Evolutionary conservation across 2,888 invertebrate species (phyloP), one percentile per base, ranked within the genome.

Genomic region (Agonopterix subpropinquella): DNA sequence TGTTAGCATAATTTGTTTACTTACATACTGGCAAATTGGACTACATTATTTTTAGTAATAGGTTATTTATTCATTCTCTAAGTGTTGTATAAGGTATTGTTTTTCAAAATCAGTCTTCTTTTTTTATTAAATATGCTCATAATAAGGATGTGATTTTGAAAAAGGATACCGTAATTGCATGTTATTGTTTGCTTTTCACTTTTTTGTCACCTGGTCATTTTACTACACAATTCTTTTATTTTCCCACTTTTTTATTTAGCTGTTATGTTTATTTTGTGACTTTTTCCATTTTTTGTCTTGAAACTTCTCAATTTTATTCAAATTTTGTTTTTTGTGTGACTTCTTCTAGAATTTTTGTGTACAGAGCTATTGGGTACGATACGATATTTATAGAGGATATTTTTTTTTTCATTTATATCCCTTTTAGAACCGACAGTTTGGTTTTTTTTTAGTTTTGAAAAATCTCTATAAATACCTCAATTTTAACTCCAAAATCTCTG

Each of bases 161-260:
- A 9, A 43, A 8, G 13, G 8, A 15, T 28, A 36, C 11, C 8
- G 7, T 18, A 13, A 3, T 42, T 42, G 63, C 63, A 64, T 63
- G 64, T 55, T 56, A 59, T 56, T 53, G 41, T 36, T 44, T 52
- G 52, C 55, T 56, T 59, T 50, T 55, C 56, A 58, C 53, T 57
- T 49, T 11, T 53, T 57, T 57, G 15, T 46, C 41, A 13, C 8
- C 8, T 15, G 8, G 11, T 36, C 56, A 54, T 56, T 53, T 56
- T 52, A 51, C 54, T 54, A 61, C 58, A 54, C 49, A 57, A 55
- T 63, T 52, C 58, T 54, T 61, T 63, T 61, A 59, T 57, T 57
- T 61, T 59, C 54, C 64, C 67, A 70, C 63, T 55, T 55, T 56
- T 61, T 64, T 73, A 70, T 77, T 79, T 81, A 67, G 83, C 81